Conservation (phyloP, 2,888 invertebrate species). For the Acrocyrtus sp. region DNA sequence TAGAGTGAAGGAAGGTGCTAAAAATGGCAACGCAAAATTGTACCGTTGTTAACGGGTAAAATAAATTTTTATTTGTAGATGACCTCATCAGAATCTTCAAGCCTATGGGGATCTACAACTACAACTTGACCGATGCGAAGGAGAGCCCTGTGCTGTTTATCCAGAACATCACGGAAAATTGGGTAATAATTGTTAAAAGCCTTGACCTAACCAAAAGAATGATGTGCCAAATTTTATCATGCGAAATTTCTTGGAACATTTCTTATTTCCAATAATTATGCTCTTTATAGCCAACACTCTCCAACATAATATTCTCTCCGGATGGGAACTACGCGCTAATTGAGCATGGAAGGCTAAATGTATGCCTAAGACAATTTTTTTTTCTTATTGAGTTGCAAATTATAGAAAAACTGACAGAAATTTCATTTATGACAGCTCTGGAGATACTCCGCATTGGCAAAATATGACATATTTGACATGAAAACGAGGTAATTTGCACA, state of each 20-base stretch:
- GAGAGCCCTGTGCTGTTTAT: constrained; percentile 5
- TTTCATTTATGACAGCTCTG: too few relatives aligned
- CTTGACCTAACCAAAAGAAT: too few relatives aligned
- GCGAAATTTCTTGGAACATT: not conserved
- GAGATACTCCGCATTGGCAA: constrained; percentile 81
- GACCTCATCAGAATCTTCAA: constrained; percentile 27
- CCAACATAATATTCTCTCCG: constrained; percentile 38
- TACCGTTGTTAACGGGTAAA: too few relatives aligned
- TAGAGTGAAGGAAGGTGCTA: too few relatives aligned
- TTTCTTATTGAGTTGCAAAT: too few relatives aligned
- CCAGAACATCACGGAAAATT: constrained; percentile 4
- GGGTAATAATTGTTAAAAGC: constrained; percentile 17
- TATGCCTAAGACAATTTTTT: too few relatives aligned
- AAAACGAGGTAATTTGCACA: constrained; percentile 69
- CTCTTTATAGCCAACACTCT: not conserved
- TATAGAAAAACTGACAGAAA: too few relatives aligned
- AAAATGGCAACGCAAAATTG: too few relatives aligned
- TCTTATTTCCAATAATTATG: not conserved
- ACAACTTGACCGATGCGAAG: constrained; percentile 11
- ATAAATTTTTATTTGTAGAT: constrained; percentile 26
- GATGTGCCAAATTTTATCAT: not conserved
- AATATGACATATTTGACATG: constrained; percentile 77
- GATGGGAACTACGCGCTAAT: constrained; percentile 44
- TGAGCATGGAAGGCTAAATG: constrained; percentile 44
- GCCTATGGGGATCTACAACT: constrained; percentile 7